Base-by-base conservation (phyloP, 1,140 invertebrate genomes). In the Agrypnia vestita region DNA sequence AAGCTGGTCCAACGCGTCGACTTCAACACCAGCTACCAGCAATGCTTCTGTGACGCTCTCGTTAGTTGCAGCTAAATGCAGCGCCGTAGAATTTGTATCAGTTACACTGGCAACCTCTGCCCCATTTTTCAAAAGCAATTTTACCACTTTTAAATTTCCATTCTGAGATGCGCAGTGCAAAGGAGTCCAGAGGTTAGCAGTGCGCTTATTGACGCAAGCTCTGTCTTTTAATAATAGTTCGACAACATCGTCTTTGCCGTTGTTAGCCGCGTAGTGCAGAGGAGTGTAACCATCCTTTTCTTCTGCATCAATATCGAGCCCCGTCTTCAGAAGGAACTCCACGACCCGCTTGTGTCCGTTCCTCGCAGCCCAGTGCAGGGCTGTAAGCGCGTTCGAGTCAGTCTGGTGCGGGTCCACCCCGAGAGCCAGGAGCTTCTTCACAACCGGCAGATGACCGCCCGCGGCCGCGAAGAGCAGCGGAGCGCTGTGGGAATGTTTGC, bases 41-140 rank as follows among this genome's bases (percentile, higher is more conserved):
- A 35, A 35, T 1, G 6, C 25, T 6, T 35, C 6, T 35, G 25
- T 35, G 25, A 35, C 1, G 25, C 25, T 35, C 25, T 35, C 25
- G 6, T 35, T 6, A 35, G 1, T 35, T 35, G 6, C 25, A 35
- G 6, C 25, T 1, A 15, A 59, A 21, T 59, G 55, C 15, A 59
- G 15, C 11, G 21, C 21, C 3, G 55, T 59, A 19, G 11, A 15
- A 21, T 59, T 59, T 11, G 11, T 59, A 17, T 3, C 11, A 21
- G 15, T 59, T 56, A 59, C 17, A 12, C 17, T n/a, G 55, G 55
- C 15, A 10, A 59, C 9, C 11, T 59, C 21, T 13, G 15, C 12
- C 15, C 21, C 55, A 19, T 59, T 59, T 59, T 59, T 10, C 17
- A 59, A 19, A 15, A 59, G 55, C 21, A 59, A 59, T 17, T 59